Evolutionary conservation across 1,140 invertebrate genomes (phyloP).

Genomic region (Heliconius himera): DNA sequence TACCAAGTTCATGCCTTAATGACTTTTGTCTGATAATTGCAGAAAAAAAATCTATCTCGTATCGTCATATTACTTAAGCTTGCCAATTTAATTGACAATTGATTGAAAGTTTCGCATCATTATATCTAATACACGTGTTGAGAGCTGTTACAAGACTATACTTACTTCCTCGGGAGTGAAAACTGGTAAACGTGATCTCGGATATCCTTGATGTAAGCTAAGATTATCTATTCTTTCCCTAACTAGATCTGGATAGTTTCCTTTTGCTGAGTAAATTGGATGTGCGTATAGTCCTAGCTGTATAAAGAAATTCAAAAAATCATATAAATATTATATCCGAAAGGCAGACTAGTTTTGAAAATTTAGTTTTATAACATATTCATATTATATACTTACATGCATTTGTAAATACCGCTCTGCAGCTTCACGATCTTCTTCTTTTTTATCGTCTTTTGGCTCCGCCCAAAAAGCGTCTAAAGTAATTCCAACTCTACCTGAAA

Average conservation of each 20-base stretch:
- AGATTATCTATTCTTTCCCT: conserved; percentile 81
- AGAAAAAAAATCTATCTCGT: too few relatives aligned
- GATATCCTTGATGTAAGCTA: conserved; percentile 82
- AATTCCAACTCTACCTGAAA: conserved; percentile 83
- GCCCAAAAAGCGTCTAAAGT: conserved; percentile 82
- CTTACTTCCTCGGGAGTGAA: conserved; percentile 82
- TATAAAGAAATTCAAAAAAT: conserved; percentile 9
- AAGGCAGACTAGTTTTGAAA: too few relatives aligned
- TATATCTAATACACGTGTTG: background rate
- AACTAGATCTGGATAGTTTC: conserved; percentile 86
- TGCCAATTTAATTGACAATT: too few relatives aligned
- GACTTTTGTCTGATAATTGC: too few relatives aligned
- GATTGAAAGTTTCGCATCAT: too few relatives aligned
- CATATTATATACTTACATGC: conserved; percentile 60
- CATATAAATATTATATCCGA: too few relatives aligned
- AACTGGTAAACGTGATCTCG: conserved; percentile 82
- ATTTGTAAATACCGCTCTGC: conserved; percentile 82
- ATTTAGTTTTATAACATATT: background rate
- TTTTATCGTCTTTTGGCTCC: conserved; percentile 77
- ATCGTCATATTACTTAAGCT: too few relatives aligned
- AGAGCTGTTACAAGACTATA: background rate
- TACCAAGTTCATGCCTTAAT: too few relatives aligned
- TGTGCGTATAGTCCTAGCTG: conserved; percentile 85
- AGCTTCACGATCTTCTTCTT: conserved; percentile 78
- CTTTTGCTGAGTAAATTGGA: conserved; percentile 84